Evolutionary conservation across 2,888 invertebrate genomes (phyloP).

Genomic region (Tenthredo mesomela): DNA sequence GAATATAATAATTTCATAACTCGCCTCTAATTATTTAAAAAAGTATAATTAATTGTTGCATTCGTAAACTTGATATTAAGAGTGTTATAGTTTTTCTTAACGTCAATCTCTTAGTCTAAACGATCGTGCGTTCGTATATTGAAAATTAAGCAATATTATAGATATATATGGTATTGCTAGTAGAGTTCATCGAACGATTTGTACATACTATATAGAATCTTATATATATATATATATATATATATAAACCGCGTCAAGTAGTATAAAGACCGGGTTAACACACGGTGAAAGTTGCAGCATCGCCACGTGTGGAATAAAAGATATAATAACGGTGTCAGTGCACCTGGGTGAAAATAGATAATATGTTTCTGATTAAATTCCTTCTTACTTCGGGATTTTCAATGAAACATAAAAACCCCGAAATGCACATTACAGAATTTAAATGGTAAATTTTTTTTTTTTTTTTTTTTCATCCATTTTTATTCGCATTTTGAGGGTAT

Average conservation of each 20-base stretch:
- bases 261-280: conserved; percentile 1
- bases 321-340: background rate
- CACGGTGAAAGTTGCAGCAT: conserved; percentile 38
- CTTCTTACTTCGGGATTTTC: background rate
- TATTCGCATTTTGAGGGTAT: background rate
- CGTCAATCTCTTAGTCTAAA: background rate
- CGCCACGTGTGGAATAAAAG: background rate
- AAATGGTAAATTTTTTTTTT: background rate
- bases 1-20: background rate
- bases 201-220: background rate
- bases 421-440: background rate
- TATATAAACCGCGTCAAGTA: too few species aligned
- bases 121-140: background rate
- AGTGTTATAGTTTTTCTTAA: background rate
- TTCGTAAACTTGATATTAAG: background rate
- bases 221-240: too few species aligned
- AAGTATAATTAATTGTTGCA: background rate
- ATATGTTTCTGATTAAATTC: background rate
- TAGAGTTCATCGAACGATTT: conserved; percentile 47
- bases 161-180: background rate
- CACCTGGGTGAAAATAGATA: background rate
- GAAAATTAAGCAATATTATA: background rate
- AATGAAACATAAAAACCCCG: background rate
- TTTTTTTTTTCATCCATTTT: too few species aligned
- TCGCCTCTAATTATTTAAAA: background rate